Conservation (phyloP, 2,113 vertebrate genomes). For the Ellobius talpinus region DNA sequence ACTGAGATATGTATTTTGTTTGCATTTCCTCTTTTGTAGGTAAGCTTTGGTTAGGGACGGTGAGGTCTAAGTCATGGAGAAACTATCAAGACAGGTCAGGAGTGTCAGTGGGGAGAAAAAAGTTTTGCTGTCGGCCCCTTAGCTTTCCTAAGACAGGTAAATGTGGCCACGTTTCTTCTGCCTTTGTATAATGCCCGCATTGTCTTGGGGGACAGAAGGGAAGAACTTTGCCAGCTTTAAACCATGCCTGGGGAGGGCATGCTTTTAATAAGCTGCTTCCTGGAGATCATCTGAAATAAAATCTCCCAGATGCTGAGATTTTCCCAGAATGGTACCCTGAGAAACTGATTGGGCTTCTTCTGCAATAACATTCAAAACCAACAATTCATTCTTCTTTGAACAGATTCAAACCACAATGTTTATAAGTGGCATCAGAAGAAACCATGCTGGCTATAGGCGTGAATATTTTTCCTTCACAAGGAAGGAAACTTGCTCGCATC, state of each 20-base stretch:
- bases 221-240: neutral
- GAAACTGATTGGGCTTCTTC: constrained; percentile 42
- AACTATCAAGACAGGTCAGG: neutral
- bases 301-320: neutral
- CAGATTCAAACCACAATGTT: constrained; percentile 36
- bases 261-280: neutral
- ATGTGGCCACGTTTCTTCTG: neutral
- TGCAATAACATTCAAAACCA: neutral
- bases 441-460: neutral
- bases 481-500: neutral
- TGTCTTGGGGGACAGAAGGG: neutral
- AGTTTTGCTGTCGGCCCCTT: neutral
- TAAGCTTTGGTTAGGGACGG: neutral
- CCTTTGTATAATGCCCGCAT: neutral
- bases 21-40: neutral
- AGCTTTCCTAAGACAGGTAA: neutral
- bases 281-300: neutral
- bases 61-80: neutral
- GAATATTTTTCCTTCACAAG: constrained; percentile 17
- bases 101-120: neutral
- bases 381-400: constrained; percentile 10
- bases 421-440: constrained; percentile 43
- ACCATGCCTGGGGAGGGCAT: neutral
- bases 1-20: neutral
- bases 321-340: constrained; percentile 48